These are phyloP conservation scores for Microcebus lehilahytsara DNA, from an alignment of 2,113 vertebrate genomes.

Conservation along the genomic window DNA sequence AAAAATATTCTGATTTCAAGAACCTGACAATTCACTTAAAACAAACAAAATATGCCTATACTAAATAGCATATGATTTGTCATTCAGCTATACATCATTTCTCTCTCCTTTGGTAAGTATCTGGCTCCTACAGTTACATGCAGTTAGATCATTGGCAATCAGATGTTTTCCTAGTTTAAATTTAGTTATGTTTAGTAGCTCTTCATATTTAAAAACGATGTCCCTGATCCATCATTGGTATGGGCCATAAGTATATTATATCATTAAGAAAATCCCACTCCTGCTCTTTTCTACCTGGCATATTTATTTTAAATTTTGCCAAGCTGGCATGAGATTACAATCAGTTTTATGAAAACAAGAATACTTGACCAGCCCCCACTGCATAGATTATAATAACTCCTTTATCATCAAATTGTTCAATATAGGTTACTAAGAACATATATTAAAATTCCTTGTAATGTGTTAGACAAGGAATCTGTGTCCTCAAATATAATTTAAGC, in stretches of 20 bases:
- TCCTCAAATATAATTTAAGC: neutral
- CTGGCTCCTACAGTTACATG: neutral
- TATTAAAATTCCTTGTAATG: neutral
- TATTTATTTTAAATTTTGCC: conserved; percentile 32
- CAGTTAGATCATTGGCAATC: neutral
- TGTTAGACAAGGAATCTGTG: neutral
- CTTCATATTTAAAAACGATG: neutral
- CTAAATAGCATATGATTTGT: neutral
- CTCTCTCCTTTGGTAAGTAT: neutral
- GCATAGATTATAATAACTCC: neutral
- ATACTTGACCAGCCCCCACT: neutral
- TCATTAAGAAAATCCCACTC: neutral
- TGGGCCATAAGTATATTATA: neutral
- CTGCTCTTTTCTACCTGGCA: neutral
- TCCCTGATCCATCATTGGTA: neutral
- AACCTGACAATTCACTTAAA: neutral
- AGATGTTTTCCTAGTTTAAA: neutral
- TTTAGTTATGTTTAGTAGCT: neutral
- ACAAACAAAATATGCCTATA: neutral
- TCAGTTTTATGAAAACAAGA: neutral
- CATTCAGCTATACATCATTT: neutral
- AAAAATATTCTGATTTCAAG: neutral
- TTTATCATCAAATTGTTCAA: neutral
- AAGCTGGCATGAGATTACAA: neutral
- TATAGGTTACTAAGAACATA: conserved; percentile 18